Base-by-base conservation (phyloP, 2,113 vertebrate species). In the Menura novaehollandiae region DNA sequence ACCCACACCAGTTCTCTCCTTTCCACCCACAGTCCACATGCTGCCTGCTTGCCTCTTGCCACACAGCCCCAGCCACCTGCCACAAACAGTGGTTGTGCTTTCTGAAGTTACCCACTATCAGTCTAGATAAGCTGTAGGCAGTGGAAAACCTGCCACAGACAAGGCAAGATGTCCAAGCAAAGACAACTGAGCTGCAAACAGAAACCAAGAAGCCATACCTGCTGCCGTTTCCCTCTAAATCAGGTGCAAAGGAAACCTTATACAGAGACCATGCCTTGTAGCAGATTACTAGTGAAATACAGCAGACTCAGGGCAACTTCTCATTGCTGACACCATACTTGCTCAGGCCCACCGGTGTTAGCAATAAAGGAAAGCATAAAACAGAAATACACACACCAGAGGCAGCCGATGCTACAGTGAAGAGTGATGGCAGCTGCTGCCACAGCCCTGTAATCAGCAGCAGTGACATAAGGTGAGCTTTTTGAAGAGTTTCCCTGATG, bases 191-290 rank as follows among this genome's bases (percentile, higher is more conserved):
- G 68, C 46, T 74, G 67, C 59, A 77, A 73, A 83, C 6, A 84
- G 39, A 89, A 94, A 58, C 19, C 23, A 71, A 47, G 55, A 76
- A 58, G 33, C 23, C 33, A 33, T 51, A 66, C 16, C 46, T 62
- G n/a, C 67, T 62, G 39, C 33, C 6, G 2, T 35, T 52, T 21
- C 30, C 10, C 44, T 76, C 32, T 13, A 32, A 82, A 49, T 21
- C 52, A 64, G 41, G 35, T 35, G 41, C 41, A 60, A 64, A 79
- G 44, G 58, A 91, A 82, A 39, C 47, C 59, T 41, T 19, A 51
- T 8, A 35, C 0, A 0, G 74, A 5, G 3, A 39, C 32, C 15
- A 33, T 32, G 46, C 32, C 71, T 77, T 24, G 16, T 16, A 55
- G 60, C 66, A 59, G 23, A 19, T 37, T 43, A 18, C 24, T 39